phyloP scores from a whole-genome alignment of 2,113 vertebrate genomes.

The Pelobates fuscus region DNA sequence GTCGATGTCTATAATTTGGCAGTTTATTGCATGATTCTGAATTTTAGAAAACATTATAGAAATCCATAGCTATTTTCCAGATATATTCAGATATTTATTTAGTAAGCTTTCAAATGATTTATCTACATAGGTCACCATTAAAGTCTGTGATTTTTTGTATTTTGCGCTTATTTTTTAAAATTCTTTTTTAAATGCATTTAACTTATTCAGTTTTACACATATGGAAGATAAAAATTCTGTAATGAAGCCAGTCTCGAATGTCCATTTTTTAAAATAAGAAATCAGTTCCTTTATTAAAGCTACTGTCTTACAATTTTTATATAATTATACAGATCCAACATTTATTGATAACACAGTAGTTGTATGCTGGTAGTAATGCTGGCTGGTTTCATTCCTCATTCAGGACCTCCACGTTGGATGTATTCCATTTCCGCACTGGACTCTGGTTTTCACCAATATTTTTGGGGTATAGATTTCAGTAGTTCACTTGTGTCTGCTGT shows the following conservation, averaged over 20 bases:
- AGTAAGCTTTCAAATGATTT: too few relatives aligned
- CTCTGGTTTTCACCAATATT: slow-evolving; percentile 72
- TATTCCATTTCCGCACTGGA: slow-evolving; percentile 74
- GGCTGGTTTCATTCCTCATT: slow-evolving; percentile 56
- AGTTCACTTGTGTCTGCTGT: slow-evolving; percentile 70
- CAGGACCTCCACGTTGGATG: slow-evolving; percentile 80
- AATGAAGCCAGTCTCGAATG: too few relatives aligned
- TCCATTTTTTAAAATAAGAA: too few relatives aligned
- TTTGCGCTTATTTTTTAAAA: too few relatives aligned
- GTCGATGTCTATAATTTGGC: neutral
- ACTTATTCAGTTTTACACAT: too few relatives aligned
- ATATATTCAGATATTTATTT: too few relatives aligned
- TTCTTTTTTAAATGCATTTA: too few relatives aligned
- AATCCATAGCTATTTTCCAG: too few relatives aligned
- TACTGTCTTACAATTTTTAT: slow-evolving; percentile 51
- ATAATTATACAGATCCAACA: slow-evolving; percentile 52
- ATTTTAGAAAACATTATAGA: neutral
- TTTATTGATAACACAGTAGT: slow-evolving; percentile 32
- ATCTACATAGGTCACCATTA: too few relatives aligned
- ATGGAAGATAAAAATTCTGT: too few relatives aligned
- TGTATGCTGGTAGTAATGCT: slow-evolving; percentile 53
- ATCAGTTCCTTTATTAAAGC: slow-evolving; percentile 61
- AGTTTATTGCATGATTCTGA: neutral
- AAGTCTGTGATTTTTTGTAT: too few relatives aligned
- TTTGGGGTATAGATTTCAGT: slow-evolving; percentile 70